Conservation (phyloP, 1,140 invertebrate genomes). For the Pollicipes pollicipes region DNA sequence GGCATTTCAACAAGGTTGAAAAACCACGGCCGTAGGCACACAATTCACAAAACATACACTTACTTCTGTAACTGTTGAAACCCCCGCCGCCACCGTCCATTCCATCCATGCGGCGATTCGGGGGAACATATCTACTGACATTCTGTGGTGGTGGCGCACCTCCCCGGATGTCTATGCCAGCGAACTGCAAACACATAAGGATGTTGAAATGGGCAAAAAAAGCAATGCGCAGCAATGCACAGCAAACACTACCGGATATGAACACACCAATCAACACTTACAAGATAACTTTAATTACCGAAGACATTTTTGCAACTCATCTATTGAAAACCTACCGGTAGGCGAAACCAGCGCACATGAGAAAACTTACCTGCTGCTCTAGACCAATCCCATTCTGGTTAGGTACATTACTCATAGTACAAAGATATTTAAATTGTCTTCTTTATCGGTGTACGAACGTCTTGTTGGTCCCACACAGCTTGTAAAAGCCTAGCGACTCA, state of each 20-base stretch:
- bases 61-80: not conserved
- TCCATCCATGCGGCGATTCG: not conserved
- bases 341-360: not conserved
- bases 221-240: not conserved
- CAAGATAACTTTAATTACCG: too few species aligned
- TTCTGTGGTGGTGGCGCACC: not conserved
- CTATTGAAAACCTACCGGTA: too few species aligned
- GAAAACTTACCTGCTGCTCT: not conserved
- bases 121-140: not conserved
- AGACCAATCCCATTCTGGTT: not conserved
- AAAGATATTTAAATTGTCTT: not conserved
- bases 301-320: too few species aligned
- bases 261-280: too few species aligned
- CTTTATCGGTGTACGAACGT: not conserved
- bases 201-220: not conserved
- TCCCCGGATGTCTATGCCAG: not conserved
- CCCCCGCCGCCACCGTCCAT: not conserved
- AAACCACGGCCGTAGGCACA: too few species aligned
- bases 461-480: not conserved
- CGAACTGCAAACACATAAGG: not conserved
- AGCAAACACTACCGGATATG: too few species aligned
- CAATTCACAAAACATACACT: not conserved
- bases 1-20: too few species aligned
- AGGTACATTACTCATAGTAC: constrained; percentile 4
- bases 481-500: not conserved